Evolutionary conservation across 2,113 vertebrate genomes (phyloP), one percentile per base, ranked within the genome.

Genomic region (Speoplatyrhinus poulsoni): DNA sequence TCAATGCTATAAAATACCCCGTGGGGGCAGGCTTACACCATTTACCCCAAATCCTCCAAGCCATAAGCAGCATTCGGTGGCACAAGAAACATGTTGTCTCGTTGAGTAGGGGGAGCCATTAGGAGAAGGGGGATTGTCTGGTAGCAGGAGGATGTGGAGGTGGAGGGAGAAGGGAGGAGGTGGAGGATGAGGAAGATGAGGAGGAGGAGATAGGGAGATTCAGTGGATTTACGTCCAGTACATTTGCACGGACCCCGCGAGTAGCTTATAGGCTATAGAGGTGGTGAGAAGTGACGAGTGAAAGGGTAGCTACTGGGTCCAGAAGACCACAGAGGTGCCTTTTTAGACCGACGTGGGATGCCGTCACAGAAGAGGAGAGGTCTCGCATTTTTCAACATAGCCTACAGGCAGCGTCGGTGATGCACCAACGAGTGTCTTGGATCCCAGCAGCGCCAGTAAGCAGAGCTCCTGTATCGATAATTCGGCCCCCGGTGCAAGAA

Each of bases 81-180:
- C 64, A 81, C 67, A 84, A 88, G 75, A 60, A 78, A 66, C 65
- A 83, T 82, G 85, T 86, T 87, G 87, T 87, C 76, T 80, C 15
- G 9, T 3, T 33, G 50, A 13, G 47, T 15, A n/a, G 60, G 36
- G 59, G 36, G 59, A 33, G 17, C 12, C 1, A 19, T 9, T 13
- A 15, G 53, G 70, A 69, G 72, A 69, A 41, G 15, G 26, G 36
- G 53, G 7, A 26, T 26, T 26, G 26, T 26, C 26, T 12, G 15
- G 17, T 58, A 73, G 67, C 10, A 63, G 70, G 62, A 73, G 74
- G 77, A 73, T 46, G 46, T 12, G 17, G 60, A 62, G 56, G 54
- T 15, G 47, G 49, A 3, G 33, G 15, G 48, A 6, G 56, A 47
- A 41, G 15, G 15, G 54, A 19, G 53, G 12, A 16, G 41, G 12